phyloP scores from a whole-genome alignment of 2,797 vertebrate species.

The Acrossocheilus wenchowensis region DNA sequence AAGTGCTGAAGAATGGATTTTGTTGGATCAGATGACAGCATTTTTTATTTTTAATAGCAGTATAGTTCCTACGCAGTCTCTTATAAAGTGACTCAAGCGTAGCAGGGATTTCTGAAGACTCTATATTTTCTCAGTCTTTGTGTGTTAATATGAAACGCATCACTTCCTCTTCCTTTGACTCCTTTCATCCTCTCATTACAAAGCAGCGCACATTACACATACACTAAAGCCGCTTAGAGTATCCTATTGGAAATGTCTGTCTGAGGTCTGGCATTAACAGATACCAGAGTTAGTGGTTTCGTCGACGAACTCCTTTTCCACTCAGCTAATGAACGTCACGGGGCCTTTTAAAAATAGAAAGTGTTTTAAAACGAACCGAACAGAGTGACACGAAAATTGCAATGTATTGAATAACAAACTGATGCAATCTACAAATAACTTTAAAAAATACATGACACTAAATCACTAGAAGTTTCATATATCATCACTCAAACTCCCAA shows the following conservation, averaged over 20 bases:
- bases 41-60: constrained; percentile 16
- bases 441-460: not conserved
- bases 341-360: constrained; percentile 24
- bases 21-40: not conserved
- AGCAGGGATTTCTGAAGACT: constrained; percentile 8
- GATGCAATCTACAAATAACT: constrained; percentile 16
- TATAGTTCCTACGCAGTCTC: not conserved
- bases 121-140: constrained; percentile 26
- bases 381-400: constrained; percentile 17
- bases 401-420: constrained; percentile 21
- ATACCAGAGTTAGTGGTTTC: constrained; percentile 36
- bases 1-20: constrained; percentile 14
- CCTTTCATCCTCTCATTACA: constrained; percentile 37
- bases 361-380: constrained; percentile 21
- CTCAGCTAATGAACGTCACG: constrained; percentile 38
- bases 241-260: constrained; percentile 29
- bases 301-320: constrained; percentile 21
- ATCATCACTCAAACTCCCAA: not conserved
- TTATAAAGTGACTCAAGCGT: constrained; percentile 21
- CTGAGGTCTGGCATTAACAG: constrained; percentile 37
- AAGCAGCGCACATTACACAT: constrained; percentile 20
- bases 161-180: constrained; percentile 26
- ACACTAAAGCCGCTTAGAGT: not conserved
- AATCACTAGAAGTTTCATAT: not conserved
- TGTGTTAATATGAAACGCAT: constrained; percentile 38